Evolutionary conservation across 2,797 vertebrate species (phyloP).

Genomic region (Neosilurus hyrtlii): DNA sequence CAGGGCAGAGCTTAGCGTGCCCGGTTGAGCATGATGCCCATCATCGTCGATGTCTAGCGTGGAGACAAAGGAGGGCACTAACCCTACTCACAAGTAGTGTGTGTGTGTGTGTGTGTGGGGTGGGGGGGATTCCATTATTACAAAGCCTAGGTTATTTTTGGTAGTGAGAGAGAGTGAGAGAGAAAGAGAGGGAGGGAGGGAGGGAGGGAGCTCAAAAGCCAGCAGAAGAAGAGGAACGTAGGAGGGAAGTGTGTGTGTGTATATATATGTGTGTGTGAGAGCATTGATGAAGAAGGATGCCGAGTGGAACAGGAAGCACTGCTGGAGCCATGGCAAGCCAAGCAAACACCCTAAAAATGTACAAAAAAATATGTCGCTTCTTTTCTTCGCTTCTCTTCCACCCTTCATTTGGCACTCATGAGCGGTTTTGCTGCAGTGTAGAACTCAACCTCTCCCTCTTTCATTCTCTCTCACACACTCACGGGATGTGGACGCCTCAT

Average conservation of each 20-base stretch:
- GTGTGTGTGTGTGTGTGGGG: background rate
- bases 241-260: constrained; percentile 6
- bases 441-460: background rate
- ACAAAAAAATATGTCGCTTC: background rate
- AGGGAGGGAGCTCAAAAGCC: background rate
- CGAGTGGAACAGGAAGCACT: constrained; percentile 1
- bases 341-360: background rate
- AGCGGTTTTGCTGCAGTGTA: constrained; percentile 9
- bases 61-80: background rate
- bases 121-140: no score
- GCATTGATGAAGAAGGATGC: background rate
- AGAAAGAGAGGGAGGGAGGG: background rate
- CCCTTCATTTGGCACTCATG: constrained; percentile 1
- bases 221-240: background rate
- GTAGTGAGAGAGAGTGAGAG: constrained; percentile 1
- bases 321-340: constrained; percentile 2
- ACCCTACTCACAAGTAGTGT: background rate
- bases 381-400: background rate
- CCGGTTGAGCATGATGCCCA: constrained; percentile 5
- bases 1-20: background rate
- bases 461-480: constrained; percentile 6
- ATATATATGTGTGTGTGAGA: background rate
- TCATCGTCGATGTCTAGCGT: constrained; percentile 10
- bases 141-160: constrained; percentile 27
- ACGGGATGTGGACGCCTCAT: constrained; percentile 14